These are phyloP conservation scores for Syngnathus rostellatus DNA, from an alignment of 2,797 vertebrate species.

Conservation along the genomic window DNA sequence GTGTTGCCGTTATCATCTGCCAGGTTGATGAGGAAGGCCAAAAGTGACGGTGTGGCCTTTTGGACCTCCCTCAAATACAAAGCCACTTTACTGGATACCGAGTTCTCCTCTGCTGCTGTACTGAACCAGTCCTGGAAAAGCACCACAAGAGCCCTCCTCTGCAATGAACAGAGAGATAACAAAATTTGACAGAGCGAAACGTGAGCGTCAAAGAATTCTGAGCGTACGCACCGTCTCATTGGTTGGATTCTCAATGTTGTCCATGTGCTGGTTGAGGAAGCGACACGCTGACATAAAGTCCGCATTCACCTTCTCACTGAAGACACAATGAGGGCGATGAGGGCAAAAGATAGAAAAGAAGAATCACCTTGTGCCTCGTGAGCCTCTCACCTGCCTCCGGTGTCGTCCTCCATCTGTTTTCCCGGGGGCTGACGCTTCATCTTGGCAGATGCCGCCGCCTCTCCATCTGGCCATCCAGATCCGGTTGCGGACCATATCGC, in stretches of 20 bases:
- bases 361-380: slow-evolving; percentile 8
- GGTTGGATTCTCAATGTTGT: slow-evolving; percentile 72
- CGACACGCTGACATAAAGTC: slow-evolving; percentile 79
- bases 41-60: slow-evolving; percentile 62
- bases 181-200: background rate
- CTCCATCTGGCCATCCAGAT: slow-evolving; percentile 41
- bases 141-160: slow-evolving; percentile 69
- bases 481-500: slow-evolving; percentile 17
- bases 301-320: slow-evolving; percentile 70
- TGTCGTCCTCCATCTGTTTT: slow-evolving; percentile 48
- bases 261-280: slow-evolving; percentile 78
- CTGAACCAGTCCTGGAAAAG: slow-evolving; percentile 89
- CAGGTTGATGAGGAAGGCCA: slow-evolving; percentile 82
- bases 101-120: slow-evolving; percentile 78
- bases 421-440: slow-evolving; percentile 25
- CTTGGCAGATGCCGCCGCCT: slow-evolving; percentile 21
- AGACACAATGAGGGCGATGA: background rate
- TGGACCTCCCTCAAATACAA: slow-evolving; percentile 68
- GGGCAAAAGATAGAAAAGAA: background rate
- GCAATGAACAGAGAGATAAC: background rate
- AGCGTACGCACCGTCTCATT: slow-evolving; percentile 58
- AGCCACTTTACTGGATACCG: slow-evolving; percentile 65
- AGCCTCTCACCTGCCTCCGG: slow-evolving; percentile 47
- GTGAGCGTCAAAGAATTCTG: background rate
- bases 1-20: slow-evolving; percentile 90